Evolutionary conservation across 2,888 invertebrate species (phyloP), one percentile per base, ranked within the genome.

Genomic region (Thera britannica): DNA sequence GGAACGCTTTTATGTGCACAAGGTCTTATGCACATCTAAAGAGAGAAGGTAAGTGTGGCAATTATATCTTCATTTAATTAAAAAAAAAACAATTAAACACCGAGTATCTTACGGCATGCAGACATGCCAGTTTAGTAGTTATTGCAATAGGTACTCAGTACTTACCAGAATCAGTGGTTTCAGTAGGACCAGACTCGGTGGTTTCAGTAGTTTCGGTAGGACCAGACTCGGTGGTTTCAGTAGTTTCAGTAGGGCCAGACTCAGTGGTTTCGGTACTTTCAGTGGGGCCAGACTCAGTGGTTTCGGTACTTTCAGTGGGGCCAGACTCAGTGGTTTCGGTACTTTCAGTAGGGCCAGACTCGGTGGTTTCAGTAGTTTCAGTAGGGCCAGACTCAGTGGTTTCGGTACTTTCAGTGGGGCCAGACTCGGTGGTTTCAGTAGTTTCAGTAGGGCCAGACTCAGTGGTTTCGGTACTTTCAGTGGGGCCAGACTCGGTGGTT

Each of bases 341-440:
- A 9, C 68, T 70, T 9, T 69, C 73, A 23, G 69, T 75, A 2
- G 44, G 44, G 1, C 61, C 65, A 38, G 73, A 67, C 68, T 73
- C 73, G 3, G 78, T 77, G 34, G 64, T 48, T 11, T 23, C 23
- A 1, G 23, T 23, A 23, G 0, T 23, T 23, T 23, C 23, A 23
- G 1, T 23, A 1, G 23, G 23, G 23, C 23, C 23, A 23, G 23
- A 23, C 23, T 23, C 23, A 1, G 23, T 23, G 23, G 23, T 23
- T 23, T 23, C 23, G 1, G 23, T 23, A 23, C 0, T 48, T 56
- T 56, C 62, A 11, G 77, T 74, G 2, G 65, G 65, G 23, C 64
- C 72, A 34, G 72, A 63, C 58, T 61, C 64, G 55, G 72, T 74
- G 6, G 74, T 68, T 35, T 64, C 60, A 3, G 75, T 69, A 8